Base-by-base conservation (phyloP, 2,797 vertebrate species). In the Rhinophrynus dorsalis region DNA sequence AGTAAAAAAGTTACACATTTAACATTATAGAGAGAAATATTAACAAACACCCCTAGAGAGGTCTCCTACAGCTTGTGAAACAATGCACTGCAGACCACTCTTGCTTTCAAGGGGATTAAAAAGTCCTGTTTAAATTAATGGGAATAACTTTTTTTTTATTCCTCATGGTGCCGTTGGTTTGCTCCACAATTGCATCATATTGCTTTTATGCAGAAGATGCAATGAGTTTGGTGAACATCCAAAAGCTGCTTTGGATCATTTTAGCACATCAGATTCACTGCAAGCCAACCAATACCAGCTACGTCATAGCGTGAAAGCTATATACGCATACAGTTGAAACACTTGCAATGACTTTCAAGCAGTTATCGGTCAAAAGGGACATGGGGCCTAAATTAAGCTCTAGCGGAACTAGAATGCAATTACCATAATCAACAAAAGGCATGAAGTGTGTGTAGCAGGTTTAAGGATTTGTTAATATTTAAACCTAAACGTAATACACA, bases 401-500 rank as follows among this genome's bases (percentile, higher is more conserved):
- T 23, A 52, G 15, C 1, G 26, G 23, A 3, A 52, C 6, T 30
- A 9, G 44, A 37, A 50, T 24, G 21, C 17, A n/a, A 13, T 63
- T 48, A 44, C 35, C 26, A 59, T 37, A 8, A 32, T 24, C 1
- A 37, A 50, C 18, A 33, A 27, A 11, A 44, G 4, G 50, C 50
- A 29, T 20, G 18, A 7, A 21, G n/a, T 42, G 35, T 30, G 3
- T 40, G 42, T 23, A 56, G 6, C 24, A 38, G 50, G n/a, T 18
- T 15, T 18, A 9, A 52, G 50, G 32, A 32, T 26, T 13, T 52
- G 50, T 48, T 68, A 68, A 68, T 68, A 15, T 27, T 50, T 68
- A 68, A 50, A 54, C 12, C 6, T 6, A 15, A 38, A 29, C 20
- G 33, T 27, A 26, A 24, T 38, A 23, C 12, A 7, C n/a, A n/a